A percentile compares a stretch with the other conserved stretches of the same genome.
Conservation (phyloP, 1,140 invertebrate species). For the Drosophila oshimai region DNA sequence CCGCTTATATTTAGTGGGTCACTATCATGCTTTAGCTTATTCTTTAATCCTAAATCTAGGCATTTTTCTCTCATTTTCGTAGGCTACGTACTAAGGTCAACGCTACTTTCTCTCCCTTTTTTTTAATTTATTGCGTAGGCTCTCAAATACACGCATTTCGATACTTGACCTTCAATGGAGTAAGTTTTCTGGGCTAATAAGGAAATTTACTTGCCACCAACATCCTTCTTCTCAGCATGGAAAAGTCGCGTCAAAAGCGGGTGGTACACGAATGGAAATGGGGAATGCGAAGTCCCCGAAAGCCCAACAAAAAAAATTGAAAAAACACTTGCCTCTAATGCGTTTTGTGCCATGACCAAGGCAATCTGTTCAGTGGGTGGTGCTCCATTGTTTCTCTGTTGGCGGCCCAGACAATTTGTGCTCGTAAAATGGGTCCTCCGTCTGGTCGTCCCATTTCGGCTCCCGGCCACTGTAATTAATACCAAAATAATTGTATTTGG, state of each 20-base stretch:
- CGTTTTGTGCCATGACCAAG: background rate
- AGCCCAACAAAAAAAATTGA: background rate
- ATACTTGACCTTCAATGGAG: background rate
- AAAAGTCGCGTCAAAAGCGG: constrained; percentile 17
- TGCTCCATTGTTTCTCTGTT: constrained; percentile 5
- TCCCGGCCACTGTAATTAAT: constrained; percentile 72
- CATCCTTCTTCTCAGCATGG: background rate
- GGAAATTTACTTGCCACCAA: background rate
- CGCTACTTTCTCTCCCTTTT: too few relatives aligned
- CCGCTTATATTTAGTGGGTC: background rate
- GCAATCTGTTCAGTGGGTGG: background rate
- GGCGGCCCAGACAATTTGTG: constrained; percentile 37
- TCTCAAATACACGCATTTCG: background rate
- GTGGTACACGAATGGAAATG: constrained; percentile 15
- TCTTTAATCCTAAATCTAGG: background rate
- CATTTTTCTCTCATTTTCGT: constrained; percentile 41
- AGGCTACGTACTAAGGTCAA: constrained; percentile 30
- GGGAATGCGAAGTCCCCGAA: background rate
- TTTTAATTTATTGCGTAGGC: background rate
- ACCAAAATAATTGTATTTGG: constrained; percentile 81
- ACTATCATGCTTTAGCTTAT: background rate
- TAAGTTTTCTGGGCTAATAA: constrained; percentile 34
- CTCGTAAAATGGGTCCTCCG: constrained; percentile 39
- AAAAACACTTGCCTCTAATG: constrained; percentile 21
- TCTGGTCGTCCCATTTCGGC: background rate